Evolutionary conservation across 2,888 invertebrate species (phyloP).

Genomic region (Petrolisthes cinctipes): DNA sequence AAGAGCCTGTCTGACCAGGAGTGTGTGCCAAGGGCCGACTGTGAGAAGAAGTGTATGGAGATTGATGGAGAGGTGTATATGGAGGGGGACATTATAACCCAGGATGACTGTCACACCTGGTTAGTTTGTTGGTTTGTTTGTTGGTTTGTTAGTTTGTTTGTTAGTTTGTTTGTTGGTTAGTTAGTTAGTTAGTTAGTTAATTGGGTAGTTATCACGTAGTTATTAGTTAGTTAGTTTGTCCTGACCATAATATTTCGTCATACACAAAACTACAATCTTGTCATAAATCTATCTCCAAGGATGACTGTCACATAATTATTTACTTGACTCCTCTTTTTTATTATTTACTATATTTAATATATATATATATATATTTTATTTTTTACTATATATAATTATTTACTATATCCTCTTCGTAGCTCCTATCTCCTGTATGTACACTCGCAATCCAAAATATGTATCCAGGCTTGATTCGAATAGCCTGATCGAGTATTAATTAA

Average conservation of each 20-base stretch:
- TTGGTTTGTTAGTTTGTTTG: too few species aligned
- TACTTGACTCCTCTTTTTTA: too few species aligned
- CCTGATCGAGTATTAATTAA: too few species aligned
- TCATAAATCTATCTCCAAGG: not conserved
- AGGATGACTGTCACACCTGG: constrained; percentile 86
- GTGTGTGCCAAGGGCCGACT: constrained; percentile 82
- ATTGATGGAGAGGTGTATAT: constrained; percentile 77
- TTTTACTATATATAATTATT: too few species aligned
- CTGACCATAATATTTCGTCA: not conserved
- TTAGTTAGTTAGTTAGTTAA: not conserved
- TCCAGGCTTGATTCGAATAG: too few species aligned
- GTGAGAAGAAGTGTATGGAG: constrained; percentile 79
- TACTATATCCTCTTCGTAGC: too few species aligned
- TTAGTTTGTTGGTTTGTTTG: constrained; percentile 66
- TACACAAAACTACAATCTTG: not conserved
- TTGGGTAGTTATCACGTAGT: too few species aligned
- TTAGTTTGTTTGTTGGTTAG: not conserved
- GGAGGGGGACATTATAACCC: constrained; percentile 83
- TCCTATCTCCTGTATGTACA: too few species aligned
- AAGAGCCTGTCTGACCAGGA: constrained; percentile 78
- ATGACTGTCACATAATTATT: not conserved
- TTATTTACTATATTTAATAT: too few species aligned
- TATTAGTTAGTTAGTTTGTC: too few species aligned
- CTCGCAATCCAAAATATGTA: too few species aligned
- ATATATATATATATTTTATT: too few species aligned